Base-by-base conservation (phyloP, 2,113 vertebrate species). In the Tylochromis polylepis region DNA sequence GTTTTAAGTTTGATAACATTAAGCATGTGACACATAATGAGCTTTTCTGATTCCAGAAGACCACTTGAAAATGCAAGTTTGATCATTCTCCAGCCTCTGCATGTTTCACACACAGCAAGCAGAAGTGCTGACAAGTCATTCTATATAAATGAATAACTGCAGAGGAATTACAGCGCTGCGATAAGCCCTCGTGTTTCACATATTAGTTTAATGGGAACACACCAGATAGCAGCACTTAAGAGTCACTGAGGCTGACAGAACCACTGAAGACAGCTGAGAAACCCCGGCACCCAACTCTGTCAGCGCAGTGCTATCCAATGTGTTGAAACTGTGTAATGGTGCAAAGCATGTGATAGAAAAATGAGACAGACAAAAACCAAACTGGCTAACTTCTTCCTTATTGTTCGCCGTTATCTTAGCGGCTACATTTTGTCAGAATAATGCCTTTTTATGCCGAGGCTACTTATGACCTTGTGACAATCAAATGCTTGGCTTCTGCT, bases 121-220 rank as follows among this genome's bases (percentile, higher is more conserved):
- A 77, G 43, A 91, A 90, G 86, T 27, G 85, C 88, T 88, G 91
- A 92, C 87, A 84, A 83, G 57, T 91, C 78, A 88, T 78, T 88
- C 86, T 79, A 81, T 75, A 89, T 75, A 83, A 90, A 91, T 92
- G 75, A 91, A 90, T 87, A 83, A 92, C 27, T 70, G 62, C 87
- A 18, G 7, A 82, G 85, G 87, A 86, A 91, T 92, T 82, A 89
- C 79, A 79, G 55, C 12, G 5, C 57, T 10, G 65, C 9, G 90
- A 90, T 90, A 91, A 92, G 89, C 81, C 88, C 59, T 60, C 34
- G 1, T 90, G 85, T 91, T 88, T 75, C 90, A 92, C 86, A 85
- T 84, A 87, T 92, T 91, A 87, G 58, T 87, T 79, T 85, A 90
- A 90, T 88, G 92, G 79, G 72, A 90, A 89, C 86, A 87, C 85